These are phyloP conservation scores for Agelaius phoeniceus DNA, from an alignment of 2,113 vertebrate genomes.

Conservation along the genomic window DNA sequence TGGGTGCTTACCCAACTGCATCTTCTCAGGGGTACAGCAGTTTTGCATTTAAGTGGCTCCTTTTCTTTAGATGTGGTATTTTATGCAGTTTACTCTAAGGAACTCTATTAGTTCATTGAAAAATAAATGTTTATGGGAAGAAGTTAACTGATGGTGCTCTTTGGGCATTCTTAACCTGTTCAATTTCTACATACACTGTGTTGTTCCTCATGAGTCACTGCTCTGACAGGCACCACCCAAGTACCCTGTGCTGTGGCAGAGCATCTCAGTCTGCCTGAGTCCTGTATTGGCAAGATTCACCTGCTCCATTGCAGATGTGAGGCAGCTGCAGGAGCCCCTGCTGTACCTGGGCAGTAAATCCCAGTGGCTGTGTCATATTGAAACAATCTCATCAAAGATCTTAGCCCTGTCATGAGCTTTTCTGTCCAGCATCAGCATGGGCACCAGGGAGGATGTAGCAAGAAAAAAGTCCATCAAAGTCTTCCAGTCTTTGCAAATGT, in stretches of 20 bases:
- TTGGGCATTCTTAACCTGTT: background rate
- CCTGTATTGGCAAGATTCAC: background rate
- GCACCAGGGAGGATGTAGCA: background rate
- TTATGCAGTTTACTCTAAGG: background rate
- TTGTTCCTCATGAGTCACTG: background rate
- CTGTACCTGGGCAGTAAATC: background rate
- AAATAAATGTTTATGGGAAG: background rate
- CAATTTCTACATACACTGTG: rapidly evolving
- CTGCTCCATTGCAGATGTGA: background rate
- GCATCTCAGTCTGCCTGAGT: background rate
- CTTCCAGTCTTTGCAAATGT: background rate
- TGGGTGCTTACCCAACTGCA: background rate
- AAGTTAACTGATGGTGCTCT: background rate
- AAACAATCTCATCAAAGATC: background rate
- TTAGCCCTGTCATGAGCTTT: background rate
- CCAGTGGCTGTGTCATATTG: background rate
- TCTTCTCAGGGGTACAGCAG: background rate
- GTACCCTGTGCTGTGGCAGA: background rate
- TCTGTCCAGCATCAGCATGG: background rate
- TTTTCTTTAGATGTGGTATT: background rate
- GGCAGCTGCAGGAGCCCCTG: background rate
- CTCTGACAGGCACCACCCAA: background rate
- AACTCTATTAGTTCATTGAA: background rate
- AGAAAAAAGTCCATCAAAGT: background rate
- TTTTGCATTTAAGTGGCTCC: background rate